Evolutionary conservation across 2,797 vertebrate genomes (phyloP).

Genomic region (Delichon dasypus): DNA sequence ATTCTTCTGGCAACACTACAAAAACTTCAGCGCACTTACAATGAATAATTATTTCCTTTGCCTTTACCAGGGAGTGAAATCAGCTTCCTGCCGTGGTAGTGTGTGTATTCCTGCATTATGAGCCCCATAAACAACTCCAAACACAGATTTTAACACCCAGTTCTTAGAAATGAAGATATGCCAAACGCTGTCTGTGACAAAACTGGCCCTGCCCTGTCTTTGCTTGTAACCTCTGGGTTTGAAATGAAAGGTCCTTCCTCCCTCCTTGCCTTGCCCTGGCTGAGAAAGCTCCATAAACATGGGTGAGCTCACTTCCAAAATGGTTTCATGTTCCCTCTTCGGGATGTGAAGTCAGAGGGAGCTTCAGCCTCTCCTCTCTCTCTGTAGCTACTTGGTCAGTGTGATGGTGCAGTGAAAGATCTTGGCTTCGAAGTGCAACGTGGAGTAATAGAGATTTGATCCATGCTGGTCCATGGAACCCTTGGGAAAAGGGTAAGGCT

Average conservation of each 20-base stretch:
- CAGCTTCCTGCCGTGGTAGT: not conserved
- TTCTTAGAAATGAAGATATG: not conserved
- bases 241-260: not conserved
- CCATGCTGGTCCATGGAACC: not conserved
- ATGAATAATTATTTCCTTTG: conserved; percentile 43
- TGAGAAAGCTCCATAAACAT: not conserved
- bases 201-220: not conserved
- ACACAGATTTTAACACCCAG: not conserved
- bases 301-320: not conserved
- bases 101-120: fast-evolving
- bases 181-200: not conserved
- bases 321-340: not conserved
- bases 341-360: not conserved
- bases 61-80: not conserved
- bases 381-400: not conserved
- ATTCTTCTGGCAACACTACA: conserved; percentile 37
- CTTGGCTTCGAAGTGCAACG: not conserved
- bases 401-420: not conserved
- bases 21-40: not conserved
- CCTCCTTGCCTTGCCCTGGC: not conserved
- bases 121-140: not conserved
- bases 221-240: not conserved
- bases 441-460: not conserved
- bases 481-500: not conserved
- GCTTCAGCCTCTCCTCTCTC: not conserved